Base-by-base conservation (phyloP, 2,113 vertebrate species). In the Electrona antarctica region DNA sequence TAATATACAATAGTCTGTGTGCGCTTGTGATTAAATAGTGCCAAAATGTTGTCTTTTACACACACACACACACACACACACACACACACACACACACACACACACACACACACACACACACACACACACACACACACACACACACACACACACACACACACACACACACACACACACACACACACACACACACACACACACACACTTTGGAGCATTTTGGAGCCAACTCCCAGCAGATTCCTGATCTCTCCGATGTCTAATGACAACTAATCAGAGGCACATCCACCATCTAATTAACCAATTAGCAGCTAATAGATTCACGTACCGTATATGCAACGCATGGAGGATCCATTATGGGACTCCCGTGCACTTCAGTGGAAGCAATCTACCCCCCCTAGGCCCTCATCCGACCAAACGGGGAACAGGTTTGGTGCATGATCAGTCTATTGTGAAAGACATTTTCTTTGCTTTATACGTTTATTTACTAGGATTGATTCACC, bases 181-280 rank as follows among this genome's bases (percentile, higher is more conserved):
- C 21, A 14, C 62, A 2, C 47, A 28, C 56, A 28, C 2, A 15
- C 56, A 58, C 56, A 58, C 56, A 58, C 14, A 28, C 14, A 6
- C 21, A 21, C 21, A 21, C 21, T 10, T 11, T 14, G 14, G 54
- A 56, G 8, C 3, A 56, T 56, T 57, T 57, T 57, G 13, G 69
- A 74, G 73, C 49, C 55, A 80, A 71, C 51, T 47, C 5, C 2
- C 11, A 55, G 54, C 63, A 56, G 73, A 73, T 78, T 73, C 76
- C 75, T 73, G 76, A 79, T 67, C 67, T 66, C 63, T 69, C 14
- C 0, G 29, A 77, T 73, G 76, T 77, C 80, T 88, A 87, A 90
- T 82, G 76, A 83, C 83, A 83, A 74, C 73, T 89, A 82, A 89
- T 89, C 86, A 89, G 77, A 87, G 68, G 81, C 86, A 87, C 74